Conservation (phyloP, 2,113 vertebrate species). For the human (Homo sapiens) region GRCh38 chr5:115780001-115780500, state of each 20-base stretch:
- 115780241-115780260: background rate
- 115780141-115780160: background rate
- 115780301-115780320: background rate
- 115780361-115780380: background rate
- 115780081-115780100: background rate
- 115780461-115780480: background rate
- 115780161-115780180: background rate
- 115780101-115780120: background rate
- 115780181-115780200: background rate
- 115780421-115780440: background rate
- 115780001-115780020: background rate
- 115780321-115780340: background rate
- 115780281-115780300: background rate
- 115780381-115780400: background rate
- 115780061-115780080: background rate
- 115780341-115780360: background rate
- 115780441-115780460: background rate
- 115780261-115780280: background rate
- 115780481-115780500: background rate
- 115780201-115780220: background rate
- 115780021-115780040: background rate
- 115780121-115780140: background rate
- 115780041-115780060: background rate
- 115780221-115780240: background rate
- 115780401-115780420: background rate